Evolutionary conservation across 2,888 invertebrate genomes (phyloP).

Genomic region (Aphodius sticticus): DNA sequence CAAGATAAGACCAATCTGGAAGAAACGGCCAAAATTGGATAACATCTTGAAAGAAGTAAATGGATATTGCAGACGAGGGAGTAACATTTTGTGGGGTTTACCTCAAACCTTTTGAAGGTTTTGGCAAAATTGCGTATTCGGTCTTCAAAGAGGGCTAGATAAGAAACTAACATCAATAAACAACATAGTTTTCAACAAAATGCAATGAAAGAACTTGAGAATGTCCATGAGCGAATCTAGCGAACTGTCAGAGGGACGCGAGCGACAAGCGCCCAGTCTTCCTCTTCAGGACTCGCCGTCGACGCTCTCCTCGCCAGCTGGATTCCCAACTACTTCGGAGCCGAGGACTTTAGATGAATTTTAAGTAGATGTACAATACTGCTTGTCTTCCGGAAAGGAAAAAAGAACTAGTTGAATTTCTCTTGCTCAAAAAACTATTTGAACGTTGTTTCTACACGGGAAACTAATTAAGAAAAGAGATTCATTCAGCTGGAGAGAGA

Average conservation of each 20-base stretch:
- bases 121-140: no score
- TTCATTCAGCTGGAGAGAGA: no score
- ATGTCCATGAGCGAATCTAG: constrained; percentile 59
- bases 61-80: no score
- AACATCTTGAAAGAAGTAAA: no score
- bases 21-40: no score
- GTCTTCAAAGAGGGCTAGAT: no score
- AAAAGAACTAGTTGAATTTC: constrained; percentile 7
- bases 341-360: neutral
- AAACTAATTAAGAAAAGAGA: neutral
- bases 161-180: no score
- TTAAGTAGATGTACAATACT: constrained; percentile 4
- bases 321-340: constrained; percentile 15
- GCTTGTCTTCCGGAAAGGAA: neutral
- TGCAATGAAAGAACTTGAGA: no score
- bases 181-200: no score
- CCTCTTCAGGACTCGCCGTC: constrained; percentile 37
- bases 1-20: no score
- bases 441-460: neutral
- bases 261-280: neutral
- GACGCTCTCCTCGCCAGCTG: constrained; percentile 24
- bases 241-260: constrained; percentile 54
- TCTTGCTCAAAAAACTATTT: neutral
- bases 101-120: no score
- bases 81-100: no score